Conservation (phyloP, 1,140 invertebrate genomes). For the Drosophila nebulosa region DNA sequence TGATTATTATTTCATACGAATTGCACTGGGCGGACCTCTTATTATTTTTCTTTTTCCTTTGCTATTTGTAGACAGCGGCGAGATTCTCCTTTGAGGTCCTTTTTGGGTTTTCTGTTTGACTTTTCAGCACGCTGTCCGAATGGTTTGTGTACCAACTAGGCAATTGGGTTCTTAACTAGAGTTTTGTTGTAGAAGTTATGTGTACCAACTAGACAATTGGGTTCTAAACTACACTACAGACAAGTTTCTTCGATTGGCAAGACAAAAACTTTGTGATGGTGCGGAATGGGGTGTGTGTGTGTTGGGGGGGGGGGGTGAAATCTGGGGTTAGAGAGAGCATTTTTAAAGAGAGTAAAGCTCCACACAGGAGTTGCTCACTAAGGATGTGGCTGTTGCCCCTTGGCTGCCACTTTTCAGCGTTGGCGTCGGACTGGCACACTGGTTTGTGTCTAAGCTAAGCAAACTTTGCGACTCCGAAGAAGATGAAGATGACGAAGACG, state of each 20-base stretch:
- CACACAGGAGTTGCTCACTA: slow-evolving; percentile 65
- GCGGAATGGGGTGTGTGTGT: not conserved
- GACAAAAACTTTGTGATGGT: slow-evolving; percentile 29
- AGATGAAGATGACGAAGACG: not conserved
- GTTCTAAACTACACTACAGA: slow-evolving; percentile 56
- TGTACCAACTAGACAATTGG: slow-evolving; percentile 30
- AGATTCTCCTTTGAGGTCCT: slow-evolving; percentile 29
- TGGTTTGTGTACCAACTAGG: slow-evolving; percentile 43
- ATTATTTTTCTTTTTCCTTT: not conserved
- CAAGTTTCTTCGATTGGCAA: slow-evolving; percentile 75
- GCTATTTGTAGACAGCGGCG: slow-evolving; percentile 47
- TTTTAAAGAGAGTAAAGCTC: slow-evolving; percentile 61
- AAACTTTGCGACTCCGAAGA: slow-evolving; percentile 24
- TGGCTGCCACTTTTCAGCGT: slow-evolving; percentile 44
- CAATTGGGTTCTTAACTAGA: too few relatives aligned
- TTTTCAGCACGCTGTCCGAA: not conserved
- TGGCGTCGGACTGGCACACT: slow-evolving; percentile 25
- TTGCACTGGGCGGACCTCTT: slow-evolving; percentile 51
- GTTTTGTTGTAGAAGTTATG: too few relatives aligned
- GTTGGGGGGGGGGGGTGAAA: not conserved
- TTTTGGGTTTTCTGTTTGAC: not conserved
- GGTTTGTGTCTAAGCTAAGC: slow-evolving; percentile 64
- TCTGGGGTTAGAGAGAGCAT: slow-evolving; percentile 3
- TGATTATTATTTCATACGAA: slow-evolving; percentile 9
- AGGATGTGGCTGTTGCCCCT: slow-evolving; percentile 40